These are phyloP conservation scores for Drosophila eugracilis DNA, from an alignment of 1,140 invertebrate genomes.

Conservation along the genomic window DNA sequence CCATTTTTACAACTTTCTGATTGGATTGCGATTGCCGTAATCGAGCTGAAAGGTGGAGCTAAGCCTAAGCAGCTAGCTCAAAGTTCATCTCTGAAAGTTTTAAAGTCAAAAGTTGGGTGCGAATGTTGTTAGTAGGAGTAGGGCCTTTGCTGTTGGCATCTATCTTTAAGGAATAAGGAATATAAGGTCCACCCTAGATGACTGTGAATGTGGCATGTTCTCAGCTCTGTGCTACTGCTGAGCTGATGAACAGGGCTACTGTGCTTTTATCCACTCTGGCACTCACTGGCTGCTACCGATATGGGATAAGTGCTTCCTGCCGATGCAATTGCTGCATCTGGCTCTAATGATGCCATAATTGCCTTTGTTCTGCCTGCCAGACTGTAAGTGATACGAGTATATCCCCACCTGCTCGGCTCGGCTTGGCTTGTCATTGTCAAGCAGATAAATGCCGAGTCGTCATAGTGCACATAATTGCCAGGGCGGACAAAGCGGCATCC, in stretches of 20 bases:
- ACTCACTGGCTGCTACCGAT: slow-evolving; percentile 39
- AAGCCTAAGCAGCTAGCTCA: slow-evolving; percentile 32
- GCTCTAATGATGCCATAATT: slow-evolving; percentile 74
- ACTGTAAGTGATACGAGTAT: slow-evolving; percentile 66
- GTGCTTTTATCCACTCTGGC: slow-evolving; percentile 56
- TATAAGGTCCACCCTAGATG: slow-evolving; percentile 7
- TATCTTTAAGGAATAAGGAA: no score
- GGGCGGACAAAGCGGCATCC: slow-evolving; percentile 43
- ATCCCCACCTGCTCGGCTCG: slow-evolving; percentile 19
- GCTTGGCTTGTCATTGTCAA: slow-evolving; percentile 52
- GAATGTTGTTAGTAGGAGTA: no score
- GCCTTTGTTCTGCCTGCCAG: slow-evolving; percentile 61
- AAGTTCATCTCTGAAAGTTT: not conserved
- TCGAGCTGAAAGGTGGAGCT: slow-evolving; percentile 19
- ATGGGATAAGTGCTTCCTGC: slow-evolving; percentile 58
- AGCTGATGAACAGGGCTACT: slow-evolving; percentile 4
- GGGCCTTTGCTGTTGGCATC: not conserved
- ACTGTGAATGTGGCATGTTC: slow-evolving; percentile 1
- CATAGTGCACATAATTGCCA: slow-evolving; percentile 68
- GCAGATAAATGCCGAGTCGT: slow-evolving; percentile 63
- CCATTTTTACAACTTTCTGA: slow-evolving; percentile 44
- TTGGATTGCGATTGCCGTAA: slow-evolving; percentile 48
- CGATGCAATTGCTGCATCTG: slow-evolving; percentile 50
- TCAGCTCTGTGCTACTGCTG: slow-evolving; percentile 1
- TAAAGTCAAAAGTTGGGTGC: not conserved